These are phyloP conservation scores for Setophaga petechia DNA, from an alignment of 2,113 vertebrate genomes.

Conservation along the genomic window DNA sequence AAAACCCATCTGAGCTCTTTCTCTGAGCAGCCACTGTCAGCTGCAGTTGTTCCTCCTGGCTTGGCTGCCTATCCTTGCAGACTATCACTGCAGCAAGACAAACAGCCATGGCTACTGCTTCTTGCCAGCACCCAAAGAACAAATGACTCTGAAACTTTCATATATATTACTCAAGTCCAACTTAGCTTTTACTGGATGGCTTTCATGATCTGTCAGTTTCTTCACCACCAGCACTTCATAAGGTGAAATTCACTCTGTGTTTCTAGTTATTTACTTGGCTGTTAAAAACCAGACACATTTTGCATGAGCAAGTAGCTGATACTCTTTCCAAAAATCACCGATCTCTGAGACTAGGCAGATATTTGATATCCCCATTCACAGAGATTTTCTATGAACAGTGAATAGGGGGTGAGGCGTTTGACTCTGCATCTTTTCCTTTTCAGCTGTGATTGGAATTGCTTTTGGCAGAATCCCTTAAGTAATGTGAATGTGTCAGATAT, in stretches of 20 bases:
- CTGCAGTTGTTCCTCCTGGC: background rate
- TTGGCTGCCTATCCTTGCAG: background rate
- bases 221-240: background rate
- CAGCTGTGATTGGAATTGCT: background rate
- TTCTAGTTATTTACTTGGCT: conserved; percentile 6
- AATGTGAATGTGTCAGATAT: background rate
- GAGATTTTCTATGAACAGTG: background rate
- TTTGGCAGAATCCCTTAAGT: background rate
- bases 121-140: background rate
- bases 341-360: background rate
- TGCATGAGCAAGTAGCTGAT: background rate
- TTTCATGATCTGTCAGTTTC: background rate
- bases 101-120: background rate
- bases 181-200: background rate
- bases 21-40: background rate
- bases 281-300: background rate
- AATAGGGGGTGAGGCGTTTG: background rate
- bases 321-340: background rate
- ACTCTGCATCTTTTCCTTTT: background rate
- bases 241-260: background rate
- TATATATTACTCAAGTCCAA: background rate
- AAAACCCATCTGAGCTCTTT: background rate
- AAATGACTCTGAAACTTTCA: background rate
- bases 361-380: background rate
- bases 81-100: background rate